Evolutionary conservation across 2,888 invertebrate species (phyloP).

Genomic region (Phaonia tiefii): DNA sequence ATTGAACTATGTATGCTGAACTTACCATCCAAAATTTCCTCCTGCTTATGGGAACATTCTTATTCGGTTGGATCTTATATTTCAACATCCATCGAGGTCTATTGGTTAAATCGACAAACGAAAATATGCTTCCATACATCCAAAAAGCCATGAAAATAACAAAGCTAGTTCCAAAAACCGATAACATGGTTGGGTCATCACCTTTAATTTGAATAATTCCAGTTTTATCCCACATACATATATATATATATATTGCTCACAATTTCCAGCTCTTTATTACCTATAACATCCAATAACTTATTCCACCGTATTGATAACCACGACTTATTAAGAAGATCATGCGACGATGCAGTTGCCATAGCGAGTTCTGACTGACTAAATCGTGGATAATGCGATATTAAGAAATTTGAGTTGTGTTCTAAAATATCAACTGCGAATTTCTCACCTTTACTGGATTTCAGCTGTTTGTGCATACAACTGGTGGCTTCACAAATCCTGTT

Average conservation of each 20-base stretch:
- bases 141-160: conserved; percentile 86
- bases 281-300: conserved; percentile 83
- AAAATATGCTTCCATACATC: conserved; percentile 87
- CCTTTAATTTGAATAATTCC: conserved; percentile 70
- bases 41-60: conserved; percentile 87
- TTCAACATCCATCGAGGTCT: conserved; percentile 85
- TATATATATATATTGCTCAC: neutral
- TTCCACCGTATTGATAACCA: conserved; percentile 82
- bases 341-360: too few species aligned
- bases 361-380: too few species aligned
- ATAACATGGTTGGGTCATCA: conserved; percentile 84
- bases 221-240: too few species aligned
- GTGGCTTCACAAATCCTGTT: too few species aligned
- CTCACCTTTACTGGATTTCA: too few species aligned
- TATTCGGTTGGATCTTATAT: conserved; percentile 90
- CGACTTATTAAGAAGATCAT: too few species aligned
- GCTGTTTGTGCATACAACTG: too few species aligned
- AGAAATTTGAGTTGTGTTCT: too few species aligned
- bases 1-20: too few species aligned
- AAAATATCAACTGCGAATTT: too few species aligned
- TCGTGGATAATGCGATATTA: too few species aligned
- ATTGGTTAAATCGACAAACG: conserved; percentile 87
- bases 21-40: conserved; percentile 82
- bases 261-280: conserved; percentile 73
- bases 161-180: conserved; percentile 83